Evolutionary conservation across 2,113 vertebrate genomes (phyloP).

Genomic region (Pipra filicauda): DNA sequence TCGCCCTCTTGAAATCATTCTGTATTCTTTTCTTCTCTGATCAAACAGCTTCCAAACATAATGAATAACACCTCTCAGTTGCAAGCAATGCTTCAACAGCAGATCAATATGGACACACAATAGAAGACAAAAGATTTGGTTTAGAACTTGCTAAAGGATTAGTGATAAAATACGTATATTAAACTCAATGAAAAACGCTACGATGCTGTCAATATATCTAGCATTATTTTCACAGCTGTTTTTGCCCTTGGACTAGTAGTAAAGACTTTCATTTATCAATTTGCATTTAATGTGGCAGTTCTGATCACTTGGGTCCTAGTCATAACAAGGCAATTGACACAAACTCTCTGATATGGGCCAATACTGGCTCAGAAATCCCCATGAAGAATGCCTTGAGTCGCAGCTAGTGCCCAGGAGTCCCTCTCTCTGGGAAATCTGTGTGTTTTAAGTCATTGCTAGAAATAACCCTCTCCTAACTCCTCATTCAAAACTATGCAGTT

Average conservation of each 20-base stretch:
- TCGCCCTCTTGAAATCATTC: not conserved
- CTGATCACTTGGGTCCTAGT: not conserved
- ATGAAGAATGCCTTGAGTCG: not conserved
- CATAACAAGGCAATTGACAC: not conserved
- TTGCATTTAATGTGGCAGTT: not conserved
- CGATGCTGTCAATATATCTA: not conserved
- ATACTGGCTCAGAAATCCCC: not conserved
- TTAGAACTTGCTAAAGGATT: not conserved
- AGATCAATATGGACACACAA: not conserved
- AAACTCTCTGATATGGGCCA: not conserved
- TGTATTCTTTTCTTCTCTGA: constrained; percentile 11
- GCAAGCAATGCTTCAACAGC: not conserved
- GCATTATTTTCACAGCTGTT: not conserved
- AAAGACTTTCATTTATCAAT: constrained; percentile 12
- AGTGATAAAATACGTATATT: not conserved
- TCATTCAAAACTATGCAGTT: not conserved
- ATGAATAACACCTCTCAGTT: not conserved
- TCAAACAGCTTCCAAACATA: constrained; percentile 6
- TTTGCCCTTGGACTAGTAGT: not conserved
- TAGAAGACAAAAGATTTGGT: not conserved
- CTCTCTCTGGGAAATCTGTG: not conserved
- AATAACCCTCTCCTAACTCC: not conserved
- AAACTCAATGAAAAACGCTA: not conserved
- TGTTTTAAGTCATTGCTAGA: not conserved
- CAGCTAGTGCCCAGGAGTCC: not conserved